phyloP scores from a whole-genome alignment of 2,888 invertebrate genomes.

The Andrena chrysosceles region DNA sequence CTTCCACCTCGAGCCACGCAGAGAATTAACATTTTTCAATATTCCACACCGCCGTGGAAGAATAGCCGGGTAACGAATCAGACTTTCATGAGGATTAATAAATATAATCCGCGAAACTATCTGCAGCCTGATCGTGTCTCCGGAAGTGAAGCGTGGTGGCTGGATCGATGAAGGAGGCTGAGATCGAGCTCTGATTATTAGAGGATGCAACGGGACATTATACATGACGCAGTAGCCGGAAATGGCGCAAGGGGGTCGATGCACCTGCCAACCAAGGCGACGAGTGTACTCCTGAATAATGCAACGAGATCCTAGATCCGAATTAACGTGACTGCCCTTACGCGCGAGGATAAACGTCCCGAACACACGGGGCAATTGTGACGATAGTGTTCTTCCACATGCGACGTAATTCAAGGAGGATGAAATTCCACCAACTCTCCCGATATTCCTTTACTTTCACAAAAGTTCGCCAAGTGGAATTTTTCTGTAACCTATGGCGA shows the following conservation, averaged over 20 bases:
- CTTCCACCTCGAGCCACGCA: not conserved
- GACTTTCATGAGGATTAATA: constrained; percentile 70
- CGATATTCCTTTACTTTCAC: too few relatives aligned
- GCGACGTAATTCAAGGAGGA: too few relatives aligned
- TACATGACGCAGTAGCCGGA: constrained; percentile 38
- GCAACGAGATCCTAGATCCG: constrained; percentile 69
- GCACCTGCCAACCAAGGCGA: constrained; percentile 69
- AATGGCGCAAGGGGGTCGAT: constrained; percentile 49
- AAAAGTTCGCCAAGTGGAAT: too few relatives aligned
- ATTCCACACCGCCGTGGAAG: not conserved
- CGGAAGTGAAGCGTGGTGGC: not conserved
- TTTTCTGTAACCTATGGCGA: too few relatives aligned
- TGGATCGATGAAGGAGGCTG: constrained; percentile 15
- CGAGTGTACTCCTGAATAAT: constrained; percentile 80
- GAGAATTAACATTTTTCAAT: constrained; percentile 30
- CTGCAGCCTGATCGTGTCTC: constrained; percentile 17
- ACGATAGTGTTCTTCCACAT: constrained; percentile 52
- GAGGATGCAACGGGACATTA: constrained; percentile 15
- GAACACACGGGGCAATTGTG: constrained; percentile 30
- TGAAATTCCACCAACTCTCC: constrained; percentile 1
- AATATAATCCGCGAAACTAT: constrained; percentile 46
- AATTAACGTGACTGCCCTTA: constrained; percentile 64
- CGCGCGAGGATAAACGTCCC: constrained; percentile 49
- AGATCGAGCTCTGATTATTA: constrained; percentile 34
- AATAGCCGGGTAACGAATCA: constrained; percentile 37